These are phyloP conservation scores for Xanthorhoe designata DNA, from an alignment of 2,888 invertebrate genomes.

Conservation along the genomic window DNA sequence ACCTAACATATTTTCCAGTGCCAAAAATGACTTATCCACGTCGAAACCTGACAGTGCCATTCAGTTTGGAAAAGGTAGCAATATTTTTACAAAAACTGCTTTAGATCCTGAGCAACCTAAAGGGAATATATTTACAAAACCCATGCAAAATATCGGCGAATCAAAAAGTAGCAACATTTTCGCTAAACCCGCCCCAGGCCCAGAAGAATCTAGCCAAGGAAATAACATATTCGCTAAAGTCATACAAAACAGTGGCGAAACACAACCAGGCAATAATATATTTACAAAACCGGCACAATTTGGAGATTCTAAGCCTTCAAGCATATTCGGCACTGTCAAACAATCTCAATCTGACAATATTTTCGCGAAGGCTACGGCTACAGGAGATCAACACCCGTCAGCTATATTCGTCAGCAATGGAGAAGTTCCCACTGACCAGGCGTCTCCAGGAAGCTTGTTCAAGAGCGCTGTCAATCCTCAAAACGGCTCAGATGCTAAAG, in stretches of 20 bases:
- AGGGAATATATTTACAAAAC: slow-evolving; percentile 34
- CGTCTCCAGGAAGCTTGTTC: slow-evolving; percentile 72
- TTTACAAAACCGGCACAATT: slow-evolving; percentile 57
- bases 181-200: slow-evolving; percentile 21
- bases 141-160: slow-evolving; percentile 22
- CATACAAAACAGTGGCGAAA: slow-evolving; percentile 9
- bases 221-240: slow-evolving; percentile 61
- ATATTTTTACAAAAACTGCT: slow-evolving; percentile 61
- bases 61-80: slow-evolving; percentile 52
- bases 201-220: not conserved
- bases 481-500: slow-evolving; percentile 56
- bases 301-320: slow-evolving; percentile 52
- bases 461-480: slow-evolving; percentile 63
- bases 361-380: slow-evolving; percentile 50
- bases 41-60: slow-evolving; percentile 50
- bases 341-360: slow-evolving; percentile 52
- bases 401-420: slow-evolving; percentile 58
- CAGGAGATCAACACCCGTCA: slow-evolving; percentile 33
- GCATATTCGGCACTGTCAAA: slow-evolving; percentile 63
- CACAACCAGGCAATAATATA: slow-evolving; percentile 43
- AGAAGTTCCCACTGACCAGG: slow-evolving; percentile 48
- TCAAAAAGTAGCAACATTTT: slow-evolving; percentile 19
- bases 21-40: slow-evolving; percentile 49
- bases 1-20: slow-evolving; percentile 42
- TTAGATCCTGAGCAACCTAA: slow-evolving; percentile 27